Percentiles rank a stretch among this genome's conserved stretches.
Conservation (phyloP, 2,888 invertebrate species). For the Hypercompe scribonia region DNA sequence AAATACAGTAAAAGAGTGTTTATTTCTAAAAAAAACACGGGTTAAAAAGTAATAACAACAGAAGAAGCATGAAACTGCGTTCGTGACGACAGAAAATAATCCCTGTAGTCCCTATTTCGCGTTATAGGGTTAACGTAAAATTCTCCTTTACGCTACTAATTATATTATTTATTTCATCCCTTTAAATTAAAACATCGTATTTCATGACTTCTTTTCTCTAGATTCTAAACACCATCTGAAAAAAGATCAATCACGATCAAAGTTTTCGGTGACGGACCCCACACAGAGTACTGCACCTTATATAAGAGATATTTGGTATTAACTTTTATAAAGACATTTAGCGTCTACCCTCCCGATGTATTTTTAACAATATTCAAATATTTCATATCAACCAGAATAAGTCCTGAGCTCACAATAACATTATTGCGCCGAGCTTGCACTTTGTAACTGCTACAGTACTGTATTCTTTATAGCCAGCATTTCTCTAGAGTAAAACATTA, state of each 20-base stretch:
- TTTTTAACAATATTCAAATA: neutral
- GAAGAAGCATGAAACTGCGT: neutral
- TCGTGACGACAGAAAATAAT: neutral
- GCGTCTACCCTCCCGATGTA: too few relatives aligned
- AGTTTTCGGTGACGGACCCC: too few relatives aligned
- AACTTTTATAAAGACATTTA: too few relatives aligned
- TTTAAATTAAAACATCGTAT: too few relatives aligned
- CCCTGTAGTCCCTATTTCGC: neutral
- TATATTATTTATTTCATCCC: neutral
- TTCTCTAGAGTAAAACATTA: neutral
- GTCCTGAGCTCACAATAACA: neutral
- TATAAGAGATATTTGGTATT: too few relatives aligned
- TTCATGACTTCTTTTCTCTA: too few relatives aligned
- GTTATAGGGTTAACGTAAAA: neutral
- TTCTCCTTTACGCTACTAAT: neutral
- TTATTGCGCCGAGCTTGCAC: neutral
- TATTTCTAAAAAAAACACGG: neutral
- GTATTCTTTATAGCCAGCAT: neutral
- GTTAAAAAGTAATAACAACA: neutral
- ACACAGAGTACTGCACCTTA: too few relatives aligned
- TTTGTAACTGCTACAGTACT: neutral
- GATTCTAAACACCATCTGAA: too few relatives aligned
- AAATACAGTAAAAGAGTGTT: neutral
- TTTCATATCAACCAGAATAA: neutral
- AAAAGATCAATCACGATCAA: too few relatives aligned